These are phyloP conservation scores for Axis porcinus DNA, from an alignment of 2,113 vertebrate species.

Conservation along the genomic window DNA sequence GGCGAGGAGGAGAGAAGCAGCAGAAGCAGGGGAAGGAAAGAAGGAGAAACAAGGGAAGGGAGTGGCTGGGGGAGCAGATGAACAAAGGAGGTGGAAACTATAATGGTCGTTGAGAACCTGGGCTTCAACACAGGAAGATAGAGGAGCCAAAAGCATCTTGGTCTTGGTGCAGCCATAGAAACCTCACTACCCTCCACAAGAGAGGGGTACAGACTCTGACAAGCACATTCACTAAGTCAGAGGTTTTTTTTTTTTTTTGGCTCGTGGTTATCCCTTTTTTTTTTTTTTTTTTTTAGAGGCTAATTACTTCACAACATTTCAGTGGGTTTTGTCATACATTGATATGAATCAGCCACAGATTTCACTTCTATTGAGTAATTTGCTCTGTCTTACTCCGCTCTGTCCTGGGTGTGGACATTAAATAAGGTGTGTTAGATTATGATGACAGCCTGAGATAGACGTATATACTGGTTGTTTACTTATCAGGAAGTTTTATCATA, in stretches of 20 bases:
- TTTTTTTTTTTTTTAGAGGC: background rate
- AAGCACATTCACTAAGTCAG: background rate
- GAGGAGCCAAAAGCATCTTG: background rate
- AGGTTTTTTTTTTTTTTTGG: background rate
- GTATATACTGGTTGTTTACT: background rate
- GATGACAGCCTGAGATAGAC: background rate
- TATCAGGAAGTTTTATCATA: background rate
- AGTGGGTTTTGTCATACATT: no score
- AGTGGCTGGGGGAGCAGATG: background rate
- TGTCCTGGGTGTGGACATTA: background rate
- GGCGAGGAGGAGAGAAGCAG: background rate
- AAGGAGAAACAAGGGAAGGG: background rate
- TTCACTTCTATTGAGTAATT: background rate
- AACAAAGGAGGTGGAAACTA: background rate
- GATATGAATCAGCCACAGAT: no score
- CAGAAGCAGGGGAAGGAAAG: background rate
- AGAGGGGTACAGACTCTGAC: background rate
- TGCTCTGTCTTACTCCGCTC: background rate
- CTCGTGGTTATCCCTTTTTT: no score
- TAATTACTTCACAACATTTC: no score
- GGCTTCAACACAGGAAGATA: no score
- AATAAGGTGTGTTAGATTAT: background rate
- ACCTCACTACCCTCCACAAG: background rate
- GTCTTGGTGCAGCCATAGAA: background rate
- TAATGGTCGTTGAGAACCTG: background rate